Conservation (phyloP, 2,113 vertebrate genomes). For the Sciurus niger region DNA sequence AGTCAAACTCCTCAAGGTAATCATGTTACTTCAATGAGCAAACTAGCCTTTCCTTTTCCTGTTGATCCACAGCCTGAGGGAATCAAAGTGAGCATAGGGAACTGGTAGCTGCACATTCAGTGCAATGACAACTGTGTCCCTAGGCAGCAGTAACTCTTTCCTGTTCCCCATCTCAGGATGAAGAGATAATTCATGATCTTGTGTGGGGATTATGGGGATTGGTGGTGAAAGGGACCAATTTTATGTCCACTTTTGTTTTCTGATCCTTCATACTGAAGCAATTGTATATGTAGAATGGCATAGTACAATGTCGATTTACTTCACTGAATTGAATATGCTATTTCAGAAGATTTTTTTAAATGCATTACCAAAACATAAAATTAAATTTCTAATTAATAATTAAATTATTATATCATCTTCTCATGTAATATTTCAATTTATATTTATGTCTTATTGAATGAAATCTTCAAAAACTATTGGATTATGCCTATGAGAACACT, state of each 20-base stretch:
- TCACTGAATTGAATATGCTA: background rate
- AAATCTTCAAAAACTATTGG: background rate
- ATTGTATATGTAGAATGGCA: background rate
- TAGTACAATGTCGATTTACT: background rate
- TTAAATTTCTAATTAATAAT: background rate
- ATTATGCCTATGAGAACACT: background rate
- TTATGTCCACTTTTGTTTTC: background rate
- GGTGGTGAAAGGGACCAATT: background rate
- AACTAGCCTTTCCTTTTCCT: background rate
- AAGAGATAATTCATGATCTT: background rate
- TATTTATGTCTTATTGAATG: background rate
- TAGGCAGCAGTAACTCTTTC: background rate
- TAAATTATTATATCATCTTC: background rate
- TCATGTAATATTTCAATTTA: background rate
- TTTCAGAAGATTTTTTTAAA: background rate
- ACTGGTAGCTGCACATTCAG: background rate
- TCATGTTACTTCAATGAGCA: background rate
- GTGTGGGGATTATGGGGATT: background rate
- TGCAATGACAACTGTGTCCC: background rate
- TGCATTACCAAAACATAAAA: background rate
- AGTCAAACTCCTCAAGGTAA: no score
- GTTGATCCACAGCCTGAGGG: no score
- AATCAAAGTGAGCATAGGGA: no score
- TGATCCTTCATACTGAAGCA: background rate
- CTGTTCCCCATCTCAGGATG: background rate